phyloP scores from a whole-genome alignment of 2,113 vertebrate species.

The Ptilorrhoa leucosticta region DNA sequence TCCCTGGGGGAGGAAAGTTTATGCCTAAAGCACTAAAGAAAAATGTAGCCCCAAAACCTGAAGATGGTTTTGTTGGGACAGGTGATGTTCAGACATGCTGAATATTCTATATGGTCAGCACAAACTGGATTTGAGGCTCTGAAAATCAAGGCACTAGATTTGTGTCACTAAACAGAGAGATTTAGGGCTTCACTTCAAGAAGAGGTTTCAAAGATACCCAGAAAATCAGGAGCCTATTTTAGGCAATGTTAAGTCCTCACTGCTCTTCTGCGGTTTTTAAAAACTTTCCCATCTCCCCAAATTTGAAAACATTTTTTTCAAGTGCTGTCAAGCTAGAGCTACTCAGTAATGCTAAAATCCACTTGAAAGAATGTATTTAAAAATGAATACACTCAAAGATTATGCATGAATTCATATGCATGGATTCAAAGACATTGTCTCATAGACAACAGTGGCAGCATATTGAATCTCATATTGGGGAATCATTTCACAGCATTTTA shows the following conservation, averaged over 20 bases:
- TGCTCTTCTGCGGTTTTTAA: neutral
- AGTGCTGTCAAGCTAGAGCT: constrained; percentile 25
- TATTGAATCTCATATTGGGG: constrained; percentile 21
- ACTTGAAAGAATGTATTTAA: constrained; percentile 44
- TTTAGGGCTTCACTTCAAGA: neutral
- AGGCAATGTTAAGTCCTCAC: neutral
- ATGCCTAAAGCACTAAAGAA: neutral
- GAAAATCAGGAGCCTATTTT: neutral
- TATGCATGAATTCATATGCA: constrained; percentile 50
- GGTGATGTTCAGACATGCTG: neutral
- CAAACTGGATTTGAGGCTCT: neutral
- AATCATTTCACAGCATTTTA: constrained; percentile 20
- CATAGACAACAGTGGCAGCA: constrained; percentile 32
- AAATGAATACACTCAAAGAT: constrained; percentile 45
- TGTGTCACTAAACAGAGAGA: neutral
- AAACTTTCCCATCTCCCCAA: neutral
- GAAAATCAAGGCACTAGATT: neutral
- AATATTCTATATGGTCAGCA: neutral
- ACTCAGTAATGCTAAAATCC: constrained; percentile 30
- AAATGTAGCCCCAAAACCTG: neutral
- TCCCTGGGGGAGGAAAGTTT: fast-evolving
- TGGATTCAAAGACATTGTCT: constrained; percentile 56
- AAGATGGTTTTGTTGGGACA: neutral
- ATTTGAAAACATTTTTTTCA: constrained; percentile 29
- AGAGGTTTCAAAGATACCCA: neutral